A percentile compares a stretch with the other conserved stretches of the same genome.
These are phyloP conservation scores for Sinocyclocheilus rhinocerous DNA, from an alignment of 2,113 vertebrate genomes.

Conservation along the genomic window DNA sequence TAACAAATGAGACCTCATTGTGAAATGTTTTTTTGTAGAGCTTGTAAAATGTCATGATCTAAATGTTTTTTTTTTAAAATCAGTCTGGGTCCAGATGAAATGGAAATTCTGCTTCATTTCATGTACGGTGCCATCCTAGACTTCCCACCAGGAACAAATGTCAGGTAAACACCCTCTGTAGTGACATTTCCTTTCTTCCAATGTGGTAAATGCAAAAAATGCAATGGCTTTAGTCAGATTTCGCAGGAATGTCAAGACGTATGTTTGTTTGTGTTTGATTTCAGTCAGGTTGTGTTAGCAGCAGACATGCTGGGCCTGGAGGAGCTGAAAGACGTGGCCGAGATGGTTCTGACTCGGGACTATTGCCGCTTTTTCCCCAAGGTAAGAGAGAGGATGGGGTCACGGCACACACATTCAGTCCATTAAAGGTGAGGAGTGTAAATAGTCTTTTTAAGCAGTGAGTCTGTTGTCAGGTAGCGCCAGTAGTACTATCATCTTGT, in stretches of 20 bases:
- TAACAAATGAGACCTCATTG: background rate
- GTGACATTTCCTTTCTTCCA: background rate
- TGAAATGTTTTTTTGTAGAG: background rate
- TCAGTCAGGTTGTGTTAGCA: slow-evolving; percentile 84
- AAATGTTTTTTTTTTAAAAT: slow-evolving; percentile 50
- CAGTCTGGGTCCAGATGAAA: slow-evolving; percentile 86
- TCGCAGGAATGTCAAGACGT: background rate
- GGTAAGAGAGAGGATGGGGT: slow-evolving; percentile 67
- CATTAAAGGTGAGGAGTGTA: background rate
- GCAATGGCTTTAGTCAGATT: background rate
- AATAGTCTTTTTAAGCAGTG: background rate
- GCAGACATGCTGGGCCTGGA: slow-evolving; percentile 94
- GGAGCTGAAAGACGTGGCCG: slow-evolving; percentile 88
- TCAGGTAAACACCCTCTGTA: slow-evolving; percentile 76
- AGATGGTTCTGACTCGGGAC: slow-evolving; percentile 90
- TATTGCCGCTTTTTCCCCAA: slow-evolving; percentile 96
- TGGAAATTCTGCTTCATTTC: slow-evolving; percentile 88
- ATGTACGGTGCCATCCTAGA: slow-evolving; percentile 91
- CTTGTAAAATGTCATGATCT: background rate
- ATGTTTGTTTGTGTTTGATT: slow-evolving; percentile 32
- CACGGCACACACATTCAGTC: background rate
- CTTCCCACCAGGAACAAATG: slow-evolving; percentile 82
- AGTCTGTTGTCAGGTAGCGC: background rate
- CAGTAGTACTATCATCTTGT: background rate
- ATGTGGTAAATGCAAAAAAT: background rate